These are phyloP conservation scores for Sebastes hubbsi DNA, from an alignment of 2,797 vertebrate genomes.

Conservation along the genomic window DNA sequence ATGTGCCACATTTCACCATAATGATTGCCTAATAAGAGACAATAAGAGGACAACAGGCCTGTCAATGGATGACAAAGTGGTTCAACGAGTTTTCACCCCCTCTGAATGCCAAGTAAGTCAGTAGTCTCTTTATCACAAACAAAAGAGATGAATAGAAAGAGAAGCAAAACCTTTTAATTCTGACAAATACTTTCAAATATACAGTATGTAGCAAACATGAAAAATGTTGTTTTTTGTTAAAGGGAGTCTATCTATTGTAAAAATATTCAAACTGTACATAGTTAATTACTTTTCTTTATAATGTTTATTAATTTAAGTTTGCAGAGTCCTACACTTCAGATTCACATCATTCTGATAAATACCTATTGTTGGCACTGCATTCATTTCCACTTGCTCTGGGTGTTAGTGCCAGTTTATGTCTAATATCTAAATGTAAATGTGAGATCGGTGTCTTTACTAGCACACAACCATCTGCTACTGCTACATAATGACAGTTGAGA, in stretches of 20 bases:
- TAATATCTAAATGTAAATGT: slow-evolving; percentile 7
- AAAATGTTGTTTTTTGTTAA: not conserved
- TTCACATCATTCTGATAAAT: not conserved
- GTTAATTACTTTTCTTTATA: not conserved
- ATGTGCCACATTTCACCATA: slow-evolving; percentile 26
- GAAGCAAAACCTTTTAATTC: not conserved
- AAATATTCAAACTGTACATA: not conserved
- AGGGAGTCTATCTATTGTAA: not conserved
- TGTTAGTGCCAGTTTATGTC: not conserved
- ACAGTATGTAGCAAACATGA: not conserved
- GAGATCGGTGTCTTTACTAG: slow-evolving; percentile 9
- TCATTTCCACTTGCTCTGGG: not conserved
- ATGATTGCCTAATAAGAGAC: slow-evolving; percentile 50
- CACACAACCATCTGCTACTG: slow-evolving; percentile 3
- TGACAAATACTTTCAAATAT: not conserved
- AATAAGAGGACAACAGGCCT: slow-evolving; percentile 28
- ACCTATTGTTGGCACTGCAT: not conserved
- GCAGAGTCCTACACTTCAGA: not conserved
- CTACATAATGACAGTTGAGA: not conserved
- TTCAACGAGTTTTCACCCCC: slow-evolving; percentile 19
- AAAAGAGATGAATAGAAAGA: not conserved
- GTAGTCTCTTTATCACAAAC: not conserved
- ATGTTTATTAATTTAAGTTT: not conserved
- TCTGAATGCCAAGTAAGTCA: slow-evolving; percentile 31
- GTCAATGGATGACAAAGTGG: slow-evolving; percentile 38